phyloP scores from a whole-genome alignment of 2,113 vertebrate genomes.

The Cyprinodon tularosa region DNA sequence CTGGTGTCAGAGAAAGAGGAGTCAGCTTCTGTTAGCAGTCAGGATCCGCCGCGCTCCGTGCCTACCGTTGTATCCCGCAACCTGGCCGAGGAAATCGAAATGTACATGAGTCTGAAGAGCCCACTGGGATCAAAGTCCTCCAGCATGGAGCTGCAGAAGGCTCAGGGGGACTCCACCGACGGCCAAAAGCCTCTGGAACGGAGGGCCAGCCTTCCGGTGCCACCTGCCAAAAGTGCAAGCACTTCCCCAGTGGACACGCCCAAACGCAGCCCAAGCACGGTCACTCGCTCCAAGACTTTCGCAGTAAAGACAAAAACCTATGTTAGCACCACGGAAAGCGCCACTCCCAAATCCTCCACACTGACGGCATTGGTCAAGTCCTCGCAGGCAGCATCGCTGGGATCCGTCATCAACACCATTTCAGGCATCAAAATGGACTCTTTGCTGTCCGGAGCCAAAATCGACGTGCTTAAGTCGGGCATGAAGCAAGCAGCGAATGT shows the following conservation, averaged over 20 bases:
- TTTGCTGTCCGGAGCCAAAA: conserved; percentile 93
- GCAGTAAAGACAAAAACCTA: conserved; percentile 80
- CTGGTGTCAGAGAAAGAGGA: conserved; percentile 84
- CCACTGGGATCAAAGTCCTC: conserved; percentile 87
- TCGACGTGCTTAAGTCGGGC: conserved; percentile 91
- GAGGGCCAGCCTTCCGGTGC: conserved; percentile 89
- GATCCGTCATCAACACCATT: conserved; percentile 91
- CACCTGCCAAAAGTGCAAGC: conserved; percentile 65
- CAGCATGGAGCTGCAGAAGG: conserved; percentile 90
- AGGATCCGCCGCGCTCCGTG: conserved; percentile 79
- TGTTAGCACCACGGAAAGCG: conserved; percentile 44
- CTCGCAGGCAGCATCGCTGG: conserved; percentile 87
- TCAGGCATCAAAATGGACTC: conserved; percentile 93
- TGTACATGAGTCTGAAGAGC: conserved; percentile 94
- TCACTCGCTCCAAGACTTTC: conserved; percentile 91
- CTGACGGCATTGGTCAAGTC: conserved; percentile 87
- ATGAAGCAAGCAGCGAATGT: conserved; percentile 96
- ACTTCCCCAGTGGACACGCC: conserved; percentile 60
- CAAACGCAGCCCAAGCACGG: conserved; percentile 77
- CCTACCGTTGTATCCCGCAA: conserved; percentile 88
- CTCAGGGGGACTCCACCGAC: conserved; percentile 28
- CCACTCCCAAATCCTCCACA: conserved; percentile 82
- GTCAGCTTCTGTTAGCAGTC: conserved; percentile 74
- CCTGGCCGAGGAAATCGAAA: conserved; percentile 96
- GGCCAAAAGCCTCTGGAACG: conserved; percentile 79